Base-by-base conservation (phyloP, 2,888 invertebrate species). In the Thymelicus sylvestris region DNA sequence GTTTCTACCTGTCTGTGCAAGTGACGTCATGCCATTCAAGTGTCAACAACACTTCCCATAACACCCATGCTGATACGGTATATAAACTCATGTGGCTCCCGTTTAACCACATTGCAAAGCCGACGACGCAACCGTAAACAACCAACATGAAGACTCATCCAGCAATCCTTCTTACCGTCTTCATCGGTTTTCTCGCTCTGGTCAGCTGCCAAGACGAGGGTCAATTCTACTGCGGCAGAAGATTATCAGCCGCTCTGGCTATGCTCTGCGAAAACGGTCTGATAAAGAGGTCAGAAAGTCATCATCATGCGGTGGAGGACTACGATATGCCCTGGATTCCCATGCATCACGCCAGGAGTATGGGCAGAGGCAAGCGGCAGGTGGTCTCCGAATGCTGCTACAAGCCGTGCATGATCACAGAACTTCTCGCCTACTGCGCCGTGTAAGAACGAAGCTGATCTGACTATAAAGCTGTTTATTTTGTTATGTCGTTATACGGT, bases 311-410 rank as follows among this genome's bases (percentile, higher is more conserved):
- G 5, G 31, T 61, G 0, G 41, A 60, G 62, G 19, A 63, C 41
- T 63, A 64, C 52, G 48, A 72, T 48, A 76, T 75, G 69, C 80
- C 78, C 13, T 81, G 81, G 83, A 67, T 83, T 2, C 59, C 77
- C 0, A 72, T 74, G 7, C 79, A 77, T 13, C 71, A 64, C 0
- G 82, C 81, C 0, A 71, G 75, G 71, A 74, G 73, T 0, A 66
- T 83, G 70, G 77, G 74, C 7, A 74, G 81, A 47, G 79, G 76
- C 6, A 85, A 83, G 72, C 74, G 84, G 52, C 81, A 82, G 47
- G 78, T 84, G 6, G 84, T 77, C 6, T 77, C 76, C 2, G 81
- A 83, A 64, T 86, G 87, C 76, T 87, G 87, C 69, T 78, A 79
- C 4, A 84, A 83, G 15, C 78, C 83, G 0, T 87, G 86, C 67